Conservation (phyloP, 2,113 vertebrate genomes). For the Callithrix jacchus region DNA sequence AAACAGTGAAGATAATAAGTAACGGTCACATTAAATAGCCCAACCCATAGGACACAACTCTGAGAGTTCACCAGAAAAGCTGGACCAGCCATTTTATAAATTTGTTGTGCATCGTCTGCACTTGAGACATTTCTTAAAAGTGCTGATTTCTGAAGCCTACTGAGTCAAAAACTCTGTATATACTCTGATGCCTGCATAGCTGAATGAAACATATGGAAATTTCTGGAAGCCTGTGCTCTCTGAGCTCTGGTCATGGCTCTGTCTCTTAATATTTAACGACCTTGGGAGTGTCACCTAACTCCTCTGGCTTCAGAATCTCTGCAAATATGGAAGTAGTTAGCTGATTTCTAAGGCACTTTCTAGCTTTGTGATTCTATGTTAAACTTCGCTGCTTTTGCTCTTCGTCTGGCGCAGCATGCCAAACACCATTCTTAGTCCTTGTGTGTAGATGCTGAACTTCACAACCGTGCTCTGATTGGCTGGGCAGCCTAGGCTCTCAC, state of each 20-base stretch:
- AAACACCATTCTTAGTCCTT: not conserved
- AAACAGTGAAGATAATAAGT: not conserved
- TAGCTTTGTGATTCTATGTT: not conserved
- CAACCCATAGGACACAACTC: not conserved
- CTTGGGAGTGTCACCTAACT: not conserved
- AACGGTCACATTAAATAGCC: not conserved
- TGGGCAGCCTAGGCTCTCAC: not conserved
- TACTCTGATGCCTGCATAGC: not conserved
- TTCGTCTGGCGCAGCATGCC: not conserved
- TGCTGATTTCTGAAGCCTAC: not conserved
- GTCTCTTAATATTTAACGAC: not conserved
- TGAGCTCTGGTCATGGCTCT: not conserved
- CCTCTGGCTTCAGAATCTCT: not conserved
- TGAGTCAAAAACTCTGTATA: constrained; percentile 1
- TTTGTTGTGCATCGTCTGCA: not conserved
- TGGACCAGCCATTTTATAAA: not conserved
- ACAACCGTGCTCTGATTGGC: not conserved
- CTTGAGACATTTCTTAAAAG: not conserved
- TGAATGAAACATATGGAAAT: not conserved
- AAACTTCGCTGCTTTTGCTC: not conserved
- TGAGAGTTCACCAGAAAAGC: not conserved
- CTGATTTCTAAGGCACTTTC: not conserved
- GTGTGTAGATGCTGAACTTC: not conserved
- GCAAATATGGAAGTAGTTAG: not conserved
- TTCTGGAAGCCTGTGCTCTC: not conserved